These are phyloP conservation scores for Amazonetta brasiliensis DNA, from an alignment of 2,797 vertebrate species.

Conservation along the genomic window DNA sequence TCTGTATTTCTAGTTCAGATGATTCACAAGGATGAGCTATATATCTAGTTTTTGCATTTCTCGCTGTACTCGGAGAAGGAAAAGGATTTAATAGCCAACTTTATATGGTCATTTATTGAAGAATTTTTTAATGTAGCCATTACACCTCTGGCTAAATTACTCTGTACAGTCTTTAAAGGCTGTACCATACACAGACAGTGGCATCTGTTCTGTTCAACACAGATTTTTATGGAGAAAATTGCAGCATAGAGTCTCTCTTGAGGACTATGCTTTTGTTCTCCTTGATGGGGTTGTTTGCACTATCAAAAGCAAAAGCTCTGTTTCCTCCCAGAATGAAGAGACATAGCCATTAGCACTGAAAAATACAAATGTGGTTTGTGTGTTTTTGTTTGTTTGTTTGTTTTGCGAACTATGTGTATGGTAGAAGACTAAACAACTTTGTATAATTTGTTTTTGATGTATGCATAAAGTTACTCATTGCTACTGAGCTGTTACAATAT, in stretches of 20 bases:
- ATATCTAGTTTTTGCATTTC: constrained; percentile 27
- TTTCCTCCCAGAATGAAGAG: not conserved
- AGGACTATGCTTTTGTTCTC: not conserved
- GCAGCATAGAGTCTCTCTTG: not conserved
- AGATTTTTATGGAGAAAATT: constrained; percentile 36
- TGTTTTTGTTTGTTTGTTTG: not conserved
- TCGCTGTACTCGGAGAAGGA: not conserved
- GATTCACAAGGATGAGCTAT: not conserved
- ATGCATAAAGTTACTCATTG: constrained; percentile 8
- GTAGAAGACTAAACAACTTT: not conserved
- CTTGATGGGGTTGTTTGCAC: not conserved
- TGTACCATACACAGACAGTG: not conserved
- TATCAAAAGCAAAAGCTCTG: not conserved
- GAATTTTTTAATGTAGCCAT: not conserved
- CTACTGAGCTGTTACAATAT: not conserved
- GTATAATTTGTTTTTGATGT: not conserved
- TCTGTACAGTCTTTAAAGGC: constrained; percentile 9
- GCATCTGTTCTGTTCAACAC: constrained; percentile 24
- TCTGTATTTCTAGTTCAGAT: not conserved
- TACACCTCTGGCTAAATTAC: constrained; percentile 18
- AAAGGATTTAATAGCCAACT: not conserved
- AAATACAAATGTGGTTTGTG: not conserved
- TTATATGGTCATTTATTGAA: not conserved
- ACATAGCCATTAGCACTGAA: constrained; percentile 4
- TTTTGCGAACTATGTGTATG: not conserved